A percentile compares a stretch with the other conserved stretches of the same genome.
Conservation (phyloP, 2,113 vertebrate genomes). For the Vulpes ferrilata region DNA sequence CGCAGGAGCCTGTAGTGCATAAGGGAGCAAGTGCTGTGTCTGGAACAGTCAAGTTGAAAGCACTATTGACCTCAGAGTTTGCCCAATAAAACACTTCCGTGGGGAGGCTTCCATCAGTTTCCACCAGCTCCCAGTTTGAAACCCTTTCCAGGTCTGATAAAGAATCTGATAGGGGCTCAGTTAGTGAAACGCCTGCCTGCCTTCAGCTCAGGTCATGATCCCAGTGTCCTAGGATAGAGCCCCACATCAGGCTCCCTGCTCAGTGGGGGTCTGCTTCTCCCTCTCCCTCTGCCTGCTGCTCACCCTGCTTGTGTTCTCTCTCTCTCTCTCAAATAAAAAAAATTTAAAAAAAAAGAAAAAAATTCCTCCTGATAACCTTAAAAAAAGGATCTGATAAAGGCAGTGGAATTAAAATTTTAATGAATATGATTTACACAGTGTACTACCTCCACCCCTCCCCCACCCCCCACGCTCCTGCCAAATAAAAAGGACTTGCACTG, state of each 20-base stretch:
- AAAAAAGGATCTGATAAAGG: neutral
- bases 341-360: too few species aligned
- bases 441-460: neutral
- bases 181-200: too few species aligned
- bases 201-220: too few species aligned
- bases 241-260: too few species aligned
- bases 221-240: too few species aligned
- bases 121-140: neutral
- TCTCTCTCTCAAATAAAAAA: too few species aligned
- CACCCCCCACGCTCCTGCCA: fast-evolving
- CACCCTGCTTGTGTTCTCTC: too few species aligned
- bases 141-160: neutral
- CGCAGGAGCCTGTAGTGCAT: fast-evolving
- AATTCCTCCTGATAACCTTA: too few species aligned
- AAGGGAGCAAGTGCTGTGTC: fast-evolving
- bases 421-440: neutral
- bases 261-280: too few species aligned
- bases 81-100: neutral
- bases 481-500: neutral
- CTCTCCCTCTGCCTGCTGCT: too few species aligned
- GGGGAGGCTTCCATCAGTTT: neutral
- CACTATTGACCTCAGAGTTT: neutral
- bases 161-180: neutral
- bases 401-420: neutral
- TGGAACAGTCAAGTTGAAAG: neutral